Evolutionary conservation across 2,888 invertebrate genomes (phyloP).

Genomic region (Venusia cambrica): DNA sequence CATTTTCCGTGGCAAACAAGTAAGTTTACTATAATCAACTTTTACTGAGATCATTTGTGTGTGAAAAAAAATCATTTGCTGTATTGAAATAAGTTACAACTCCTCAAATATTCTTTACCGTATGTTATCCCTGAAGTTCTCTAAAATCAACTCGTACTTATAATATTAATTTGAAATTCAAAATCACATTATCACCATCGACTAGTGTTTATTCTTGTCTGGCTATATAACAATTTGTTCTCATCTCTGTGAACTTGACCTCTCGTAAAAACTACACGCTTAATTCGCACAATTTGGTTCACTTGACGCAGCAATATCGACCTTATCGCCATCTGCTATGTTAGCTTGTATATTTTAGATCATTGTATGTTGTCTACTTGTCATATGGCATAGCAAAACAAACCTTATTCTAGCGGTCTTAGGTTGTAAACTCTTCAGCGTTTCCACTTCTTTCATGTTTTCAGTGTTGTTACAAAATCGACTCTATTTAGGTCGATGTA

Average conservation of each 20-base stretch:
- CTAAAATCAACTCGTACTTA: too few species aligned
- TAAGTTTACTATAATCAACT: too few species aligned
- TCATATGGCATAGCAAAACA: conserved; percentile 30
- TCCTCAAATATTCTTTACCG: background rate
- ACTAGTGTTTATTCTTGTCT: conserved; percentile 42
- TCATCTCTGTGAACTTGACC: conserved; percentile 60
- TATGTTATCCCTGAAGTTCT: too few species aligned
- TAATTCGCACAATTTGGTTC: conserved; percentile 37
- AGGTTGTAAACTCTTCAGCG: conserved; percentile 5
- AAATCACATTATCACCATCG: conserved; percentile 34
- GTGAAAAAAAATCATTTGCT: too few species aligned
- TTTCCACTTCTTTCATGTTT: conserved; percentile 25
- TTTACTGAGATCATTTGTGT: too few species aligned
- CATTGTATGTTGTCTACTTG: conserved; percentile 5
- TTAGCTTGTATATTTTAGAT: background rate
- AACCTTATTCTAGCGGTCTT: conserved; percentile 29
- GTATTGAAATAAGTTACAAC: too few species aligned
- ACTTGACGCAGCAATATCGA: conserved; percentile 30
- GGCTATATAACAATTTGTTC: conserved; percentile 55
- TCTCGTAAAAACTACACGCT: conserved; percentile 47
- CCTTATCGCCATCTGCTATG: conserved; percentile 30
- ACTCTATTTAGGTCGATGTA: conserved; percentile 27
- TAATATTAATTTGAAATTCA: conserved; percentile 27
- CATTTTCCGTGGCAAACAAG: too few species aligned
- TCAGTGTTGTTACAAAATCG: conserved; percentile 29